A percentile compares a stretch with the other conserved stretches of the same genome.
Conservation (phyloP, 2,888 invertebrate genomes). For the Drosophila trichaetosa region DNA sequence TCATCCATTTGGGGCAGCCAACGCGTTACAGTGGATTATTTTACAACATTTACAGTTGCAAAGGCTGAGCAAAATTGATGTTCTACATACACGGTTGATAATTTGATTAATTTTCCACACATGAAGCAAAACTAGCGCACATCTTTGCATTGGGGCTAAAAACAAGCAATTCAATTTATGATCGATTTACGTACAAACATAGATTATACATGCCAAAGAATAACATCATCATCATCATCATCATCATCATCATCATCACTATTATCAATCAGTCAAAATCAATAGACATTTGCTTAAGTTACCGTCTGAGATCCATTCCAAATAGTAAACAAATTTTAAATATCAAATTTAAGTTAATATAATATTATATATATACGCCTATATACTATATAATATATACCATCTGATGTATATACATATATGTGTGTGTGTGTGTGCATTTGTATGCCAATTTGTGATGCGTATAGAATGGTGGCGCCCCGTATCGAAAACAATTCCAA, state of each 20-base stretch:
- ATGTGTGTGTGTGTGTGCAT: neutral
- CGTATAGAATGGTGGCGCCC: conserved; percentile 23
- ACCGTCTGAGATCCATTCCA: neutral
- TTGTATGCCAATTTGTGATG: conserved; percentile 32
- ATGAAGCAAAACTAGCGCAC: conserved; percentile 18
- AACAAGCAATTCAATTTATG: conserved; percentile 27
- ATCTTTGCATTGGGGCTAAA: neutral
- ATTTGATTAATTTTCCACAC: conserved; percentile 63
- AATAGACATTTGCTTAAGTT: neutral
- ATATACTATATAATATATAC: neutral
- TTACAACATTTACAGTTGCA: conserved; percentile 33
- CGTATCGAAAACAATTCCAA: conserved; percentile 56
- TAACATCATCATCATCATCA: neutral
- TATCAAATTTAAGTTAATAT: neutral
- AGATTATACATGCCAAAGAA: neutral
- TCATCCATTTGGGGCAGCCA: neutral
- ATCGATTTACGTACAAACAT: conserved; percentile 3
- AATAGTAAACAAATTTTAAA: neutral
- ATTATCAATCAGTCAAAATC: neutral
- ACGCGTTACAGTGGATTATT: conserved; percentile 10
- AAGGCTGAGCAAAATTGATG: conserved; percentile 21
- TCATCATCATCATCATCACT: neutral
- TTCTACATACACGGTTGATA: conserved; percentile 31
- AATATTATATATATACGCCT: neutral
- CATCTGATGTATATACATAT: neutral